Percentiles rank a stretch among this genome's conserved stretches.
phyloP scores from a whole-genome alignment of 2,888 invertebrate species.

The Microdon myrmicae region DNA sequence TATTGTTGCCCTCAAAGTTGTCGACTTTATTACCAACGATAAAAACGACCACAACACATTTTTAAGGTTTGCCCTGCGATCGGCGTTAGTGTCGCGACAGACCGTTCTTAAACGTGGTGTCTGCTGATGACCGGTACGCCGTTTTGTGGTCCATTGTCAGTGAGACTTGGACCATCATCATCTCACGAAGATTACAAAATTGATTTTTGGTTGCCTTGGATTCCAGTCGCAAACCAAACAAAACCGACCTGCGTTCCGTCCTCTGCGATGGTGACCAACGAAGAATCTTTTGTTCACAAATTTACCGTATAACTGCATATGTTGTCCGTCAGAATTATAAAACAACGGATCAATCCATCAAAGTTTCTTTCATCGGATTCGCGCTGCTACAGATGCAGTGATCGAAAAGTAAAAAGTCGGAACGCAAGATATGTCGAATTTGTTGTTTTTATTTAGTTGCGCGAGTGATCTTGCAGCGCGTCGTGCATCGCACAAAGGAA shows the following conservation, averaged over 20 bases:
- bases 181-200: conserved; percentile 52
- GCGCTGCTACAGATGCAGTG: conserved; percentile 37
- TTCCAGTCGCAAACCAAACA: conserved; percentile 12
- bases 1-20: too few relatives aligned
- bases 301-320: conserved; percentile 36
- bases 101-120: too few relatives aligned
- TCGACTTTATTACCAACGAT: too few relatives aligned
- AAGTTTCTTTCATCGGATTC: conserved; percentile 44
- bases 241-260: conserved; percentile 28
- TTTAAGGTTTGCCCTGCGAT: too few relatives aligned
- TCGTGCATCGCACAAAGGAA: conserved; percentile 20
- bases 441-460: conserved; percentile 1
- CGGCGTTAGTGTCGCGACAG: too few relatives aligned
- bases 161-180: conserved; percentile 34
- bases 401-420: conserved; percentile 1
- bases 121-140: too few relatives aligned
- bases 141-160: too few relatives aligned
- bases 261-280: conserved; percentile 18
- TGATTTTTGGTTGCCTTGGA: conserved; percentile 41
- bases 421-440: conserved; percentile 22
- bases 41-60: too few relatives aligned
- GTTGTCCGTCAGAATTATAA: conserved; percentile 50
- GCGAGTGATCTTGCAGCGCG: conserved; percentile 24
- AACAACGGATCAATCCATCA: conserved; percentile 52
- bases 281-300: conserved; percentile 36